Percentiles rank a stretch among this genome's conserved stretches.
Conservation (phyloP, 2,888 invertebrate species). For the Dryobotodes eremita region DNA sequence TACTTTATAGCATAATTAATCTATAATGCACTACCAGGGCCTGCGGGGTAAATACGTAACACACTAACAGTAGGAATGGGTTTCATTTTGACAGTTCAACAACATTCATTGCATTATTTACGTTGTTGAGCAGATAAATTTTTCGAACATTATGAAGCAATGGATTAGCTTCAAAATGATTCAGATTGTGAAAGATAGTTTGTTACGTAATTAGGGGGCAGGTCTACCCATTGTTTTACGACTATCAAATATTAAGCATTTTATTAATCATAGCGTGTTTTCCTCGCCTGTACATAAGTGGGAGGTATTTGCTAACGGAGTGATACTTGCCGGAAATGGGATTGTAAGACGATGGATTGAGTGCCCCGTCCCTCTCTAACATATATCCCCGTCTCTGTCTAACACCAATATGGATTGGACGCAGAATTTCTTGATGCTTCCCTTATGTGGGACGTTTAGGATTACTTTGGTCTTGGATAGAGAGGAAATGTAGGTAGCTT, state of each 20-base stretch:
- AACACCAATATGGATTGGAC: conserved; percentile 65
- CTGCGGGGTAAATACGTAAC: no score
- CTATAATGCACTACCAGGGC: no score
- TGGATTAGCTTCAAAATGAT: no score
- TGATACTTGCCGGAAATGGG: conserved; percentile 73
- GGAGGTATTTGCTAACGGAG: conserved; percentile 77
- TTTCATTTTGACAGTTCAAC: no score
- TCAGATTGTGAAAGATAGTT: no score
- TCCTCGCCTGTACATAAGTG: conserved; percentile 63
- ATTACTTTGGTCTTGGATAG: conserved; percentile 47
- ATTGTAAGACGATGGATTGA: conserved; percentile 72
- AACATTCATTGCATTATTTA: no score
- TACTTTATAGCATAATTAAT: no score
- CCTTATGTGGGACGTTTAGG: conserved; percentile 57
- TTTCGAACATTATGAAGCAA: no score
- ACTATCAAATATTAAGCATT: background rate
- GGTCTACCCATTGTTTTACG: no score
- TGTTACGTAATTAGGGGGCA: no score
- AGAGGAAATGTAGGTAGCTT: background rate
- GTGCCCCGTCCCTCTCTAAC: conserved; percentile 64
- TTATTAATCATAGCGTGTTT: background rate
- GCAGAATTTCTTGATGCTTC: conserved; percentile 44
- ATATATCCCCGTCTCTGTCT: conserved; percentile 43
- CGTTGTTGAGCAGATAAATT: no score
- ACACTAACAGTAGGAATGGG: no score